Evolutionary conservation across 2,888 invertebrate genomes (phyloP), one percentile per base, ranked within the genome.

Genomic region (Rhingia campestris): DNA sequence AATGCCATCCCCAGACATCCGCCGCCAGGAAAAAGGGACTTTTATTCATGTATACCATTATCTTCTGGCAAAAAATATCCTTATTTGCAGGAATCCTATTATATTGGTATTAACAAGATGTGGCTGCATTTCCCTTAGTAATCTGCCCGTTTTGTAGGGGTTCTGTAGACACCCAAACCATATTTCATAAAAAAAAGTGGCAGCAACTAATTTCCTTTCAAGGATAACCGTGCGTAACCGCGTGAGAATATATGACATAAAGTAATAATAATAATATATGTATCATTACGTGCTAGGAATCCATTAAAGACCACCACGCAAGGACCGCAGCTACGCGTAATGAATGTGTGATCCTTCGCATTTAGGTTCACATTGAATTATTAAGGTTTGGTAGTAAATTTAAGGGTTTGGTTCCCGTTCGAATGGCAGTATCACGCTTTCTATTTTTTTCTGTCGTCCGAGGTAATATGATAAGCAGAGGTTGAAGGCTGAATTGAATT

Each of bases 241-340:
- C 14, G 6, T 33, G 12, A 12, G 51, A 37, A 64, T 64, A 53
- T 73, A 67, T 59, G 73, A 69, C 63, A 74, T 63, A 56, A 59
- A 49, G 30, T 41, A 33, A 49, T 58, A 59, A 41, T 53, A 51
- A 58, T 64, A 74, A 67, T 69, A 67, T 66, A 56, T 47, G 35
- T 37, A 67, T 51, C 49, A 30, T 35, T 77, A 82, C 81, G 73
- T 82, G 81, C 45, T 51, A 67, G 63, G 77, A 58, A 73, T 73
- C 81, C 72, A 82, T 81, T 81, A 63, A 56, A 61, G 7, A 22
- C 22, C 22, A 2, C 47, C 45, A n/a, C 45, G 45, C 30, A 61
- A 43, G 53, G 35, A 66, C 53, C 33, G 64, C 47, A 72, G 66
- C 66, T 76, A 72, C 47, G 63, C 61, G 56, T 54, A 54, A 56